phyloP scores from a whole-genome alignment of 2,888 invertebrate genomes.

The Sphinx pinastri region DNA sequence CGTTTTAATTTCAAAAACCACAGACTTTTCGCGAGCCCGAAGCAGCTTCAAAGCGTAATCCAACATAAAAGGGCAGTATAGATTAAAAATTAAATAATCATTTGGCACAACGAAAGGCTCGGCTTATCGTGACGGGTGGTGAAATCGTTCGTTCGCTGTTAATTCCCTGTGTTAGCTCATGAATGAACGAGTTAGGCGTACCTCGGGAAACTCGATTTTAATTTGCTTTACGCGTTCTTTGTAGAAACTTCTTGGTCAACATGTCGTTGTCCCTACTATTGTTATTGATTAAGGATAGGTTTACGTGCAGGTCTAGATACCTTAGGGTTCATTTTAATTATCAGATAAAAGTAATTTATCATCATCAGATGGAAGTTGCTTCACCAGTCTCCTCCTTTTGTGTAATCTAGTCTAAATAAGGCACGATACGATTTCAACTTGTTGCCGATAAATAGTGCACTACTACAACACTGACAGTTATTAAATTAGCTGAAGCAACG shows the following conservation, averaged over 20 bases:
- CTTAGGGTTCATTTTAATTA: too few species aligned
- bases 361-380: too few species aligned
- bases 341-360: too few species aligned
- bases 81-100: conserved; percentile 47
- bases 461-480: too few species aligned
- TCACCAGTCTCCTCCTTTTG: too few species aligned
- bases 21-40: not conserved
- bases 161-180: conserved; percentile 25
- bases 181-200: conserved; percentile 23
- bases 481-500: too few species aligned
- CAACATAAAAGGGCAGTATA: conserved; percentile 32
- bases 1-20: not conserved
- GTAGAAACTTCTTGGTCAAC: too few species aligned
- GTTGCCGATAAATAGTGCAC: too few species aligned
- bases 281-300: not conserved
- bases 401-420: too few species aligned
- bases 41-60: conserved; percentile 11
- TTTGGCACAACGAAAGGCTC: conserved; percentile 31
- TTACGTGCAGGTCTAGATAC: too few species aligned
- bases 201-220: conserved; percentile 10
- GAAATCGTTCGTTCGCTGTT: conserved; percentile 25
- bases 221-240: not conserved
- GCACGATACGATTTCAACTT: too few species aligned
- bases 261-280: not conserved
- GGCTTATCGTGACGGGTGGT: conserved; percentile 33